A percentile compares a stretch with the other conserved stretches of the same genome.
Conservation (phyloP, 2,113 vertebrate species). For the Notechis scutatus region DNA sequence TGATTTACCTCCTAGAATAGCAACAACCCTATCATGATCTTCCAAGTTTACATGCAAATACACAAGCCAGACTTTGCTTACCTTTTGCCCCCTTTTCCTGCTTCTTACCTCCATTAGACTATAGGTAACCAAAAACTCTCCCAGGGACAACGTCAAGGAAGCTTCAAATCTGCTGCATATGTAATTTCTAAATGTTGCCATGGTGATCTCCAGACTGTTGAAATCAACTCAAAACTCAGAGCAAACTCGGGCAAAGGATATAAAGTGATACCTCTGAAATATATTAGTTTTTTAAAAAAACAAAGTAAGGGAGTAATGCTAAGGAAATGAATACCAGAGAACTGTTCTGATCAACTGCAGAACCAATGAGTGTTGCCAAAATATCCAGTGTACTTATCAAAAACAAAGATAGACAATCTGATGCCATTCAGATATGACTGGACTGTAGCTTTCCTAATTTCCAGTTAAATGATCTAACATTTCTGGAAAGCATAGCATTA, state of each 20-base stretch:
- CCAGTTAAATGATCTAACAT: background rate
- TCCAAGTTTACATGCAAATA: slow-evolving; percentile 35
- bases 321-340: slow-evolving; percentile 8
- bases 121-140: slow-evolving; percentile 54
- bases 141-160: slow-evolving; percentile 39
- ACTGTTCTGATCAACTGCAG: background rate
- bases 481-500: background rate
- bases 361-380: background rate
- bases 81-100: background rate
- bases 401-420: background rate
- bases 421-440: background rate
- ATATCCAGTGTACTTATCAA: background rate
- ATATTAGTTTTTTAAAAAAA: background rate
- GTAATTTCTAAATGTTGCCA: slow-evolving; percentile 60
- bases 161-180: slow-evolving; percentile 41
- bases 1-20: background rate
- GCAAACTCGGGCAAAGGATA: slow-evolving; percentile 60
- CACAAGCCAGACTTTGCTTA: background rate
- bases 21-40: background rate
- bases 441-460: background rate
- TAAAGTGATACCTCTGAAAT: slow-evolving; percentile 55
- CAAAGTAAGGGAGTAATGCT: slow-evolving; percentile 9
- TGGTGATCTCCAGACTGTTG: slow-evolving; percentile 56
- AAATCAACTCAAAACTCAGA: slow-evolving; percentile 63
- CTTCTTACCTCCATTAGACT: slow-evolving; percentile 42